phyloP scores from a whole-genome alignment of 2,797 vertebrate genomes.

The Chelidonichthys spinosus region DNA sequence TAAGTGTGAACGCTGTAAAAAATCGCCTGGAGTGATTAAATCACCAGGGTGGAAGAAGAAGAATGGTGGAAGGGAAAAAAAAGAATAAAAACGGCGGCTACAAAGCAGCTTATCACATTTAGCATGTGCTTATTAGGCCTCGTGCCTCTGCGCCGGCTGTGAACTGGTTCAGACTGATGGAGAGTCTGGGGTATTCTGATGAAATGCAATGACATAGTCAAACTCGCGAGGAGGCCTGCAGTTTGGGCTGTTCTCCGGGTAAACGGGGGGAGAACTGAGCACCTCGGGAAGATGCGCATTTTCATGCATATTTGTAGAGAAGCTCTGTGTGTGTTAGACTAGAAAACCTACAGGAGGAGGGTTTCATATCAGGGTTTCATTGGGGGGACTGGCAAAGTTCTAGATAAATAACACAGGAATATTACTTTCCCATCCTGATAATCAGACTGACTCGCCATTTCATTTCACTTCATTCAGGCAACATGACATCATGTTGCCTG shows the following conservation, averaged over 20 bases:
- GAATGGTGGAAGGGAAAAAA: conserved; percentile 50
- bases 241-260: conserved; percentile 49
- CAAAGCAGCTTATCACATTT: conserved; percentile 82
- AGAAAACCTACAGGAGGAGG: conserved; percentile 16
- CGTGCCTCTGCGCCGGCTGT: conserved; percentile 74
- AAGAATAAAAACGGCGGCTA: conserved; percentile 66
- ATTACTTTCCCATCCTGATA: background rate
- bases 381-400: background rate
- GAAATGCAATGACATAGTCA: conserved; percentile 81
- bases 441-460: background rate
- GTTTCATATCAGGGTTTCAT: background rate
- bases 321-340: conserved; percentile 11
- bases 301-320: conserved; percentile 30
- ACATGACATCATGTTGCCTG: background rate
- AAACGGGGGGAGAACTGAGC: conserved; percentile 48
- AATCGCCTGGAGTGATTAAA: conserved; percentile 82
- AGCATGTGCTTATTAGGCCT: conserved; percentile 82
- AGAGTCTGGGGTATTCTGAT: conserved; percentile 84
- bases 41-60: conserved; percentile 81
- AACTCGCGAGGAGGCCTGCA: conserved; percentile 58
- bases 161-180: conserved; percentile 79
- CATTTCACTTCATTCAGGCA: background rate
- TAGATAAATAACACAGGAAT: conserved; percentile 5
- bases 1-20: conserved; percentile 60
- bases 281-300: conserved; percentile 45